Evolutionary conservation across 2,113 vertebrate genomes (phyloP), one percentile per base, ranked within the genome.

Genomic region (Xiphophorus hellerii): DNA sequence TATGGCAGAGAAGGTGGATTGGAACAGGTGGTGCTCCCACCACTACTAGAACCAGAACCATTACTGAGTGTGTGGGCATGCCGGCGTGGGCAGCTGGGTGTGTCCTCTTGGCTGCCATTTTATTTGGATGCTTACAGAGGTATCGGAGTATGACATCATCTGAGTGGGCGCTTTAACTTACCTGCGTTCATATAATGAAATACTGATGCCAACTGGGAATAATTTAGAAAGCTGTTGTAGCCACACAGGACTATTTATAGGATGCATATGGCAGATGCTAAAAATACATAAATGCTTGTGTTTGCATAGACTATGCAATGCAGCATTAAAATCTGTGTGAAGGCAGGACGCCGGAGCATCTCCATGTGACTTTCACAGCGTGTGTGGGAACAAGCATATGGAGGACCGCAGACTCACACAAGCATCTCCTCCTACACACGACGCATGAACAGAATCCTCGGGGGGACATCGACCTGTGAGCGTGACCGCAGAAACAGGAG

Each of bases 1-100:
- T 64, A 62, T 10, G 39, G 76, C 61, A 67, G 66, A 65, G 44
- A 74, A 71, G 71, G 71, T 65, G 81, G 48, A 61, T 60, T 9
- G 71, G 77, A 87, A 84, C 91, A 92, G 90, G 90, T 93, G 91
- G 89, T 84, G 80, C 74, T 80, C 87, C 29, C 90, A 82, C 71
- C 83, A 81, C 77, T 77, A 27, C 72, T 65, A 77, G 82, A 85
- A 82, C 58, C 65, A 66, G 66, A 27, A 42, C 80, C 60, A 69
- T 51, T 73, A 66, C 30, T 28, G 14, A 17, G 69, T 79, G 48
- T 71, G 73, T 76, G 70, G 68, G 62, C 71, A 44, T 74, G 62
- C 37, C 62, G 58, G 74, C 29, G 80, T 67, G 75, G 68, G 84
- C 5, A 65, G 31, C 0, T 62, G 78, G 69, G 77, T 64, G 77